A percentile compares a stretch with the other conserved stretches of the same genome.
phyloP scores from a whole-genome alignment of 2,113 vertebrate genomes.

The Motacilla alba region DNA sequence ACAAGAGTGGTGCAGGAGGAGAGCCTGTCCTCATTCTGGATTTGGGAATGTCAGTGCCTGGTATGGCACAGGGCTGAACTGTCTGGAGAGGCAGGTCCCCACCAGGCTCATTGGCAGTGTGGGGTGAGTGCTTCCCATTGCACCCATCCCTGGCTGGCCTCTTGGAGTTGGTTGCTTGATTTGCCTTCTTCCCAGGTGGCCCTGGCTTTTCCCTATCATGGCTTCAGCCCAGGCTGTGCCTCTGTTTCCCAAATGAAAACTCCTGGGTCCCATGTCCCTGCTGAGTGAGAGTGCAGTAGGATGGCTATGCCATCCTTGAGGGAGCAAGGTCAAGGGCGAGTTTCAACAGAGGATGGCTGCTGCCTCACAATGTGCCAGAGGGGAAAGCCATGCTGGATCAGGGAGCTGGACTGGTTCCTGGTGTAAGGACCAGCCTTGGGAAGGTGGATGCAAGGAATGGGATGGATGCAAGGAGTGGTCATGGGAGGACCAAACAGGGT shows the following conservation, averaged over 20 bases:
- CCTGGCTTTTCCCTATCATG: not conserved
- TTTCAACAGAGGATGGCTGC: not conserved
- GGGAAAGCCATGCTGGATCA: not conserved
- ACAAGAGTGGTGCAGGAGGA: rapidly evolving
- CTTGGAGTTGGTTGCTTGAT: not conserved
- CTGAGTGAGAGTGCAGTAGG: not conserved
- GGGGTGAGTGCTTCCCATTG: not conserved
- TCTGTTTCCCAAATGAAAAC: not conserved
- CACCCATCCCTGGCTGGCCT: not conserved
- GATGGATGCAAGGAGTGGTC: not conserved
- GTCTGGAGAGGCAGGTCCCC: not conserved
- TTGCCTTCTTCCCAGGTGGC: not conserved
- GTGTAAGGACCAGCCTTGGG: not conserved
- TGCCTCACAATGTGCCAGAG: rapidly evolving
- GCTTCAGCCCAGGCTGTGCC: not conserved
- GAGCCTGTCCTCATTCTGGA: not conserved
- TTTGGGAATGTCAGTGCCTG: not conserved
- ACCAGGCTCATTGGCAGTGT: not conserved
- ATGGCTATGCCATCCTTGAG: not conserved
- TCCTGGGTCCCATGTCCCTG: not conserved
- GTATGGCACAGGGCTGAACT: not conserved
- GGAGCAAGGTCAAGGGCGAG: not conserved
- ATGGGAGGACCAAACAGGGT: not conserved
- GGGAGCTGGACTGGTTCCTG: not conserved
- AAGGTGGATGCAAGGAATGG: not conserved